These are phyloP conservation scores for Eupithecia dodoneata DNA, from an alignment of 2,888 invertebrate genomes.

Conservation along the genomic window DNA sequence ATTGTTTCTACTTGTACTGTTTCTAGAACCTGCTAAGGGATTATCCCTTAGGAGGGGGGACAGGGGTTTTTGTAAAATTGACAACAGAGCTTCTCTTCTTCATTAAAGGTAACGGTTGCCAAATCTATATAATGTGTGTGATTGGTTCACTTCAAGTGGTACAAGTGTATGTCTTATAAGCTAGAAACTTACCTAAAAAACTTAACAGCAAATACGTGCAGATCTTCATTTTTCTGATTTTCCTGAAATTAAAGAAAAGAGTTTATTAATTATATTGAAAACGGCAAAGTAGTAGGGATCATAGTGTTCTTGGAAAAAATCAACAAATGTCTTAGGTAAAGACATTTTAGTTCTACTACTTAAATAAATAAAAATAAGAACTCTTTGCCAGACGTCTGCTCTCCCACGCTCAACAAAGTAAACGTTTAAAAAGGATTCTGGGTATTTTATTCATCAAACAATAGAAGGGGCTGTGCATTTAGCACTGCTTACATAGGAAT, in stretches of 20 bases:
- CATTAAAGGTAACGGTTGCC: not conserved
- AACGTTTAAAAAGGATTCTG: not conserved
- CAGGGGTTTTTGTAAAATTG: too few relatives aligned
- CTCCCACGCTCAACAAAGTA: not conserved
- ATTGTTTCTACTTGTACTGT: slow-evolving; percentile 5
- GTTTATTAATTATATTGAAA: not conserved
- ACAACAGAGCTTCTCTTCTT: too few relatives aligned
- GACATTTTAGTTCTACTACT: not conserved
- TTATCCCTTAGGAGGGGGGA: too few relatives aligned
- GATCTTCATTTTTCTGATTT: slow-evolving; percentile 77
- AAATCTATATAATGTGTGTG: not conserved
- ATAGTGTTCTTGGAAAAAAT: not conserved
- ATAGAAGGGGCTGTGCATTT: not conserved
- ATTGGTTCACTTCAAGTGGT: not conserved
- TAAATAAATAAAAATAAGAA: not conserved
- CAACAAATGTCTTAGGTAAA: too few relatives aligned
- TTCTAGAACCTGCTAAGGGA: too few relatives aligned
- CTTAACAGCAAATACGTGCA: slow-evolving; percentile 78
- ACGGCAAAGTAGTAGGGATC: not conserved
- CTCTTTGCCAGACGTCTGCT: not conserved
- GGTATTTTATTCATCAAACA: not conserved
- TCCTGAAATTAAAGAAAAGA: slow-evolving; percentile 69
- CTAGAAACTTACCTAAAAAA: slow-evolving; percentile 76
- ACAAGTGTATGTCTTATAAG: not conserved
- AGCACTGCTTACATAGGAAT: not conserved